Conservation (phyloP, 1,140 invertebrate species). For the Bombus waltoni region DNA sequence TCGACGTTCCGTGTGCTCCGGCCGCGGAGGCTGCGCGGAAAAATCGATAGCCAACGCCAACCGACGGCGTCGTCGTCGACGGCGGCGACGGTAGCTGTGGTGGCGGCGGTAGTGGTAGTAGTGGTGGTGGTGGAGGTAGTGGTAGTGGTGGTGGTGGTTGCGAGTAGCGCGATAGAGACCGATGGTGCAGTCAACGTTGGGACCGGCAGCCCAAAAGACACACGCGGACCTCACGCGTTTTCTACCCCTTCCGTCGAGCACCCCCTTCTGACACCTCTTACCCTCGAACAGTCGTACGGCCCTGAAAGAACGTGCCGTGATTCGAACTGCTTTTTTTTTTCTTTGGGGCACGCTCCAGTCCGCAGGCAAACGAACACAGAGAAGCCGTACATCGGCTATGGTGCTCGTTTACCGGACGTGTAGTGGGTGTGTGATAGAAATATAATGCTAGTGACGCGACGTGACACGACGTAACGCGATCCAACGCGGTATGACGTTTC, state of each 20-base stretch:
- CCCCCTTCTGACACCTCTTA: constrained; percentile 46
- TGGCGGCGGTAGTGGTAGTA: constrained; percentile 35
- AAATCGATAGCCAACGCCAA: constrained; percentile 75
- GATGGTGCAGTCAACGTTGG: constrained; percentile 76
- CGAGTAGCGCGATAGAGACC: constrained; percentile 72
- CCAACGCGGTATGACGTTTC: constrained; percentile 7
- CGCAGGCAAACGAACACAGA: constrained; percentile 16
- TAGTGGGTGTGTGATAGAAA: constrained; percentile 47
- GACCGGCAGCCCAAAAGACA: constrained; percentile 76
- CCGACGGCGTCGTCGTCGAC: constrained; percentile 52
- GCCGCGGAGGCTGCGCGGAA: constrained; percentile 78
- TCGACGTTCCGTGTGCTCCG: constrained; percentile 64
- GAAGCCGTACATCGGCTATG: background rate
- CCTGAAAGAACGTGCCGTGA: constrained; percentile 25
- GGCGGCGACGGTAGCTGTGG: constrained; percentile 27
- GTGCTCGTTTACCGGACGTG: constrained; percentile 29
- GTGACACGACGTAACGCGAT: constrained; percentile 4
- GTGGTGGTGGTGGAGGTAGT: background rate
- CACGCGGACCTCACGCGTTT: constrained; percentile 63
- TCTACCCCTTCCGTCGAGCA: constrained; percentile 53
- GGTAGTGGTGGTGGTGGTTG: constrained; percentile 46
- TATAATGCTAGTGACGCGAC: constrained; percentile 32
- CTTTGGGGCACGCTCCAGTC: constrained; percentile 8
- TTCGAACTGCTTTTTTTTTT: background rate
- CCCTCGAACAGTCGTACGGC: constrained; percentile 6